phyloP scores from a whole-genome alignment of 2,797 vertebrate species.

The Dallia pectoralis region DNA sequence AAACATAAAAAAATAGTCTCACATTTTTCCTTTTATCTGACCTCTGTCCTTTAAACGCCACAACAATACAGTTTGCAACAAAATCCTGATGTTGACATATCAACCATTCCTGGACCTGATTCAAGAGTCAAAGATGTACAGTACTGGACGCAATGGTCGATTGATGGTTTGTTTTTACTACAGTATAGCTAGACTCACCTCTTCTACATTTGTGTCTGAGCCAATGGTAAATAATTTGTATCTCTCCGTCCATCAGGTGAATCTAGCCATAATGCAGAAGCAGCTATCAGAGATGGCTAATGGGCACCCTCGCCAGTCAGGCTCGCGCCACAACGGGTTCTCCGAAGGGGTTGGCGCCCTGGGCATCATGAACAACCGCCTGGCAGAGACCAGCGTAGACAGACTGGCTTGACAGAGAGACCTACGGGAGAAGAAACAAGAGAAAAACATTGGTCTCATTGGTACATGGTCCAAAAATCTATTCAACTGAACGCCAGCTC shows the following conservation, averaged over 20 bases:
- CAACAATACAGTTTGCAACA: no score
- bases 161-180: background rate
- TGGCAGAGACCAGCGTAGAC: conserved; percentile 92
- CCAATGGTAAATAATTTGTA: background rate
- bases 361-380: conserved; percentile 95
- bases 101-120: no score
- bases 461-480: background rate
- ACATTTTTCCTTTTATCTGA: no score
- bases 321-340: conserved; percentile 84
- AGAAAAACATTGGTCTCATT: background rate
- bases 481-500: background rate
- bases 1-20: no score
- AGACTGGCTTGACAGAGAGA: background rate
- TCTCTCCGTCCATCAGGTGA: conserved; percentile 62
- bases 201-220: background rate
- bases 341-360: conserved; percentile 91
- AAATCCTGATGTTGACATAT: no score
- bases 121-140: no score
- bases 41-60: no score
- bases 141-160: no score
- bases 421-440: background rate
- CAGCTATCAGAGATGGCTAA: conserved; percentile 91
- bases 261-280: conserved; percentile 93
- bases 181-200: background rate
- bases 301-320: conserved; percentile 79